A percentile compares a stretch with the other conserved stretches of the same genome.
These are phyloP conservation scores for Gryon sp. DNA, from an alignment of 1,140 invertebrate species.

Conservation along the genomic window DNA sequence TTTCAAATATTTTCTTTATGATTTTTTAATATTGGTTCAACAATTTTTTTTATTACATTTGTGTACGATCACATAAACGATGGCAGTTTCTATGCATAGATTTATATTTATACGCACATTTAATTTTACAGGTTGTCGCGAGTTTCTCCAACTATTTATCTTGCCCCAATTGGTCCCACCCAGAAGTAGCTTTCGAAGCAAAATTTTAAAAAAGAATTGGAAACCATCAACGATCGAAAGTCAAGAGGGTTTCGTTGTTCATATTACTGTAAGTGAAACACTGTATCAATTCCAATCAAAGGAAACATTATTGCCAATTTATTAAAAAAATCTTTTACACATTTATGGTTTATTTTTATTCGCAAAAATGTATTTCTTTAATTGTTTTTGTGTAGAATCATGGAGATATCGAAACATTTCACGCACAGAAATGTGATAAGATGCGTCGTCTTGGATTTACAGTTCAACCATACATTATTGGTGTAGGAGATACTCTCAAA, in stretches of 20 bases:
- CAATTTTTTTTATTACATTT: too few species aligned
- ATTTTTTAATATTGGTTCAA: too few species aligned
- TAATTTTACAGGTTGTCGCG: slow-evolving; percentile 11
- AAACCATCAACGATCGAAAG: slow-evolving; percentile 42
- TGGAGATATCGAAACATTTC: slow-evolving; percentile 42
- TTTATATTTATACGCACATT: too few species aligned
- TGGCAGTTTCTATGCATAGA: too few species aligned
- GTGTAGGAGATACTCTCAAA: slow-evolving; percentile 33
- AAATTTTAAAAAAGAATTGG: slow-evolving; percentile 34
- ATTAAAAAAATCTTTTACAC: too few species aligned
- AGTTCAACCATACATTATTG: slow-evolving; percentile 52
- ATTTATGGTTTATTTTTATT: background rate
- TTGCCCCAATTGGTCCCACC: background rate
- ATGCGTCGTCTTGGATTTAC: slow-evolving; percentile 29
- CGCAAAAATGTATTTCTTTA: too few species aligned
- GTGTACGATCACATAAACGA: too few species aligned
- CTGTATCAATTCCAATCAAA: too few species aligned
- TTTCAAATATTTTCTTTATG: too few species aligned
- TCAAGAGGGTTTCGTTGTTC: slow-evolving; percentile 35
- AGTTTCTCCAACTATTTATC: background rate
- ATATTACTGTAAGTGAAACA: slow-evolving; percentile 23
- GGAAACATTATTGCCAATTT: background rate
- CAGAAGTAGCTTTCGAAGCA: background rate
- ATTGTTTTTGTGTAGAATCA: slow-evolving; percentile 1
- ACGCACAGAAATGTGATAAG: slow-evolving; percentile 29